phyloP scores from a whole-genome alignment of 2,888 invertebrate species.

The Mimas tiliae region DNA sequence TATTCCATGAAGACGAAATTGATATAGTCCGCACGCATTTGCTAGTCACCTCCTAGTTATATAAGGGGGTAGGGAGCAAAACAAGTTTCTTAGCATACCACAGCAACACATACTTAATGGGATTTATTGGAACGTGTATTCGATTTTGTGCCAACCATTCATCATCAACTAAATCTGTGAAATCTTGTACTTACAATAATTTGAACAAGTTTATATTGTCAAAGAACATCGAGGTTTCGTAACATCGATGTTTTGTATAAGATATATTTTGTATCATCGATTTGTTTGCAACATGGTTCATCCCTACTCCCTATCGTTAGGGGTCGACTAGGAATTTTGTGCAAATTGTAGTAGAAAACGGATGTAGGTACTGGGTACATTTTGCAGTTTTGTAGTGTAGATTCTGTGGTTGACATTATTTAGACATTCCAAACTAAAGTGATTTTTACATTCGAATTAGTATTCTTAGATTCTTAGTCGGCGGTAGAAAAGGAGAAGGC shows the following conservation, averaged over 20 bases:
- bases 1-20: not conserved
- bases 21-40: not conserved
- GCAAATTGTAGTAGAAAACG: not conserved
- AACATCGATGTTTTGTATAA: no score
- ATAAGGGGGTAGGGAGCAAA: not conserved
- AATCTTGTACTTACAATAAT: no score
- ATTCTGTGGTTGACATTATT: not conserved
- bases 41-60: not conserved
- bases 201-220: no score
- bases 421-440: conserved; percentile 15
- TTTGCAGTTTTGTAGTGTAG: not conserved
- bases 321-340: not conserved
- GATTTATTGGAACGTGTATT: no score
- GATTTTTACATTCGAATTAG: conserved; percentile 21
- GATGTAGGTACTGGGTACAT: not conserved
- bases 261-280: no score
- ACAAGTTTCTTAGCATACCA: not conserved
- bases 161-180: no score
- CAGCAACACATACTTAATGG: no score
- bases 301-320: no score
- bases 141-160: no score
- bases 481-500: conserved; percentile 32
- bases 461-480: conserved; percentile 5
- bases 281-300: no score
- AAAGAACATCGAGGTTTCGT: no score